Conservation (phyloP, 2,888 invertebrate species). For the Drepana falcataria region DNA sequence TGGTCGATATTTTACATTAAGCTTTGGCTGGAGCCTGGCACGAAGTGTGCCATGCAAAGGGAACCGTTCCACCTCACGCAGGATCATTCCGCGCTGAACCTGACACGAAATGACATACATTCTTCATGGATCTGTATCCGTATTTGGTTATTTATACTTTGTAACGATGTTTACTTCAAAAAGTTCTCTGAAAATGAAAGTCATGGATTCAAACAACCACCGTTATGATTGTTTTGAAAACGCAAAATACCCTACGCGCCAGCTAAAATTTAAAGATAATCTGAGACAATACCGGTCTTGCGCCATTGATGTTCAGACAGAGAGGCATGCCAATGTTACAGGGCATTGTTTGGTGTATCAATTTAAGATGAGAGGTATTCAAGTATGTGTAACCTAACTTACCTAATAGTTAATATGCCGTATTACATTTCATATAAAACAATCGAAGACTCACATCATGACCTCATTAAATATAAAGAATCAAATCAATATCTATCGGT, state of each 20-base stretch:
- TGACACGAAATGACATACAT: conserved; percentile 39
- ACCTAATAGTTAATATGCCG: no score
- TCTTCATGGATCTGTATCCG: conserved; percentile 14
- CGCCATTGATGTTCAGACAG: conserved; percentile 58
- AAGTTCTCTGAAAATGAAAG: not conserved
- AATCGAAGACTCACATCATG: no score
- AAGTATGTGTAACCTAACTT: conserved; percentile 23
- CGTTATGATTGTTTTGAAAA: conserved; percentile 21
- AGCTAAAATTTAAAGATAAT: conserved; percentile 40
- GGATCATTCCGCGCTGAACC: conserved; percentile 38
- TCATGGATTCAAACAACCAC: not conserved
- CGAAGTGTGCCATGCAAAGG: conserved; percentile 49
- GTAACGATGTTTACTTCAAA: not conserved
- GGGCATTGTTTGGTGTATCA: conserved; percentile 62
- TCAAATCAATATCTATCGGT: no score
- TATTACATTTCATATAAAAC: no score
- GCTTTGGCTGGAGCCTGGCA: conserved; percentile 64
- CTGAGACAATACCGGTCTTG: conserved; percentile 55
- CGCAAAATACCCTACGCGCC: conserved; percentile 13
- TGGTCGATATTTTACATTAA: conserved; percentile 38
- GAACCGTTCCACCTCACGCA: conserved; percentile 55
- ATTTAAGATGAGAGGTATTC: conserved; percentile 47
- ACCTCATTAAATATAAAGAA: no score
- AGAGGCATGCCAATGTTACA: conserved; percentile 53
- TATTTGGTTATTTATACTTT: not conserved